phyloP scores from a whole-genome alignment of 1,140 invertebrate species.

The Campoletis sonorensis region DNA sequence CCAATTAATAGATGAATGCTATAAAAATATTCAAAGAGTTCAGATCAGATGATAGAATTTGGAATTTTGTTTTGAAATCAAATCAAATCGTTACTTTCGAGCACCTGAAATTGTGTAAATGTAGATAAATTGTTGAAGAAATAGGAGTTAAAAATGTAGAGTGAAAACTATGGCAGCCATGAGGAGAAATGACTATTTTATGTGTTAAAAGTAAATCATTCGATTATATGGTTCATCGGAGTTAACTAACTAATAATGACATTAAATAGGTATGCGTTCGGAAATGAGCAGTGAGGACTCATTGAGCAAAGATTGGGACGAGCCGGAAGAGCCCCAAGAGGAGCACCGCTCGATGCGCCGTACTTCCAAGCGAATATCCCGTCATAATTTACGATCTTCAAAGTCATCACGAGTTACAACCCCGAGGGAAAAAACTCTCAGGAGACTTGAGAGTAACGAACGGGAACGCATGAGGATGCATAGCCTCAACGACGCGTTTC shows the following conservation, averaged over 20 bases:
- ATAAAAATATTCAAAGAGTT: too few relatives aligned
- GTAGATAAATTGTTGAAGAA: too few relatives aligned
- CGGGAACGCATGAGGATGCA: slow-evolving; percentile 95
- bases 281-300: slow-evolving; percentile 60
- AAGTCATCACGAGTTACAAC: slow-evolving; percentile 58
- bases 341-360: slow-evolving; percentile 45
- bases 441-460: slow-evolving; percentile 93
- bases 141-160: too few relatives aligned
- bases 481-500: slow-evolving; percentile 93
- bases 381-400: slow-evolving; percentile 57
- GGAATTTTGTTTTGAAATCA: too few relatives aligned
- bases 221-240: background rate
- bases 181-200: too few relatives aligned
- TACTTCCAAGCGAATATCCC: slow-evolving; percentile 53
- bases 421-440: slow-evolving; percentile 86
- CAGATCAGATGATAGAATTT: too few relatives aligned
- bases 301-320: slow-evolving; percentile 60
- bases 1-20: too few relatives aligned
- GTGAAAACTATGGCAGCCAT: too few relatives aligned
- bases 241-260: background rate
- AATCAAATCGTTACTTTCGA: too few relatives aligned
- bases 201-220: background rate
- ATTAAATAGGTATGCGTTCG: slow-evolving; percentile 59
- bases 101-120: too few relatives aligned
- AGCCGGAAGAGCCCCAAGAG: slow-evolving; percentile 53